Evolutionary conservation across 2,888 invertebrate genomes (phyloP).

Genomic region (Sphaeridia pumilis): DNA sequence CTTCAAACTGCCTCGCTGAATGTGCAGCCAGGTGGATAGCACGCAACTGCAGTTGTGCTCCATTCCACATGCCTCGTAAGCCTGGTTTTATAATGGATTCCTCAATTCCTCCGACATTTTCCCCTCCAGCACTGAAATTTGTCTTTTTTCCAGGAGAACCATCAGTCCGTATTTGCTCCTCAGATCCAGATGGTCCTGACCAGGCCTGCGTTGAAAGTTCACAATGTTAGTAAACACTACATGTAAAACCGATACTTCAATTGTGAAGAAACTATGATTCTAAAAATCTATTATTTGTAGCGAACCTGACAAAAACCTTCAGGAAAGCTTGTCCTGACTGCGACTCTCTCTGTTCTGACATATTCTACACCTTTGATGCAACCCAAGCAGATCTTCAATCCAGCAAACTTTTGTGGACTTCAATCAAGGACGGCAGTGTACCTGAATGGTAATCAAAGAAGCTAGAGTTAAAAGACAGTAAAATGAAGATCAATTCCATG

Average conservation of each 20-base stretch:
- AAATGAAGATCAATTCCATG: too few species aligned
- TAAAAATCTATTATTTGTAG: too few species aligned
- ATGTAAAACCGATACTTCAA: too few species aligned
- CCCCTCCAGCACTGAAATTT: too few species aligned
- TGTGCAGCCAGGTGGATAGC: slow-evolving; percentile 22
- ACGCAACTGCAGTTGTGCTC: slow-evolving; percentile 9
- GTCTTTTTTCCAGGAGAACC: neutral
- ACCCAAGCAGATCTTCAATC: slow-evolving; percentile 9
- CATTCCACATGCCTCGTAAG: slow-evolving; percentile 30
- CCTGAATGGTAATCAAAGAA: slow-evolving; percentile 5
- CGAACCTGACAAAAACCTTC: slow-evolving; percentile 1
- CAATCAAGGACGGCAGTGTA: neutral
- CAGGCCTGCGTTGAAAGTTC: too few species aligned
- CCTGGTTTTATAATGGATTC: too few species aligned
- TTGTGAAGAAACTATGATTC: too few species aligned
- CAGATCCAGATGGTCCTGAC: too few species aligned
- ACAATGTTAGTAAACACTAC: too few species aligned
- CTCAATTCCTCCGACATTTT: too few species aligned
- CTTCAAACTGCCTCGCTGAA: slow-evolving; percentile 27
- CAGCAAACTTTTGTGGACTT: slow-evolving; percentile 1
- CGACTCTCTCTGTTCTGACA: slow-evolving; percentile 11
- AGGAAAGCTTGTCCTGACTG: slow-evolving; percentile 1
- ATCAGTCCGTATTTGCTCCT: slow-evolving; percentile 2
- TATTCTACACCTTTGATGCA: slow-evolving; percentile 5
- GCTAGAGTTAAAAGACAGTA: neutral